A percentile compares a stretch with the other conserved stretches of the same genome.
Evolutionary conservation across 2,888 invertebrate genomes (phyloP).

Genomic region (Lordiphosa fenestrarum): DNA sequence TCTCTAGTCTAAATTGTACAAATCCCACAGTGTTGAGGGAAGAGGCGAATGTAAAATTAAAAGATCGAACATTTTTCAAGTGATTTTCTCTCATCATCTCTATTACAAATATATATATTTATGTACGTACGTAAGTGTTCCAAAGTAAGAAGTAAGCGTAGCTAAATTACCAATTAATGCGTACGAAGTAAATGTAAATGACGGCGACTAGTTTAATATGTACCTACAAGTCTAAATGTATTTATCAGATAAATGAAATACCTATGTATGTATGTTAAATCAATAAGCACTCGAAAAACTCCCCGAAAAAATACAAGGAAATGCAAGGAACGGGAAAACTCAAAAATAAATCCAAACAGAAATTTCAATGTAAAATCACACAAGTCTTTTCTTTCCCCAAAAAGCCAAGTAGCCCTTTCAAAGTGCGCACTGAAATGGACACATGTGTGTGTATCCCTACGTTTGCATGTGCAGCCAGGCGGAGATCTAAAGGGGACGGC

Average conservation of each 20-base stretch:
- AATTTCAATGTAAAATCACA: constrained; percentile 33
- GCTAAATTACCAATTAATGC: constrained; percentile 55
- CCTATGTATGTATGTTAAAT: constrained; percentile 22
- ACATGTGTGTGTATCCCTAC: constrained; percentile 39
- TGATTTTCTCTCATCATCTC: constrained; percentile 57
- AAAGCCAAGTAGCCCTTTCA: constrained; percentile 71
- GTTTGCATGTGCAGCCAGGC: constrained; percentile 74
- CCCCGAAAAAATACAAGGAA: constrained; percentile 25
- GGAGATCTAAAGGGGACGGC: constrained; percentile 69
- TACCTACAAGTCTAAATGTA: constrained; percentile 34
- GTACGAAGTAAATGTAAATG: constrained; percentile 33
- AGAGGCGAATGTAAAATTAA: constrained; percentile 4
- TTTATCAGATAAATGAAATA: constrained; percentile 34
- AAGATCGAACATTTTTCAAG: constrained; percentile 30
- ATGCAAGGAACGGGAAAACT: constrained; percentile 27
- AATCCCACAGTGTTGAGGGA: constrained; percentile 19
- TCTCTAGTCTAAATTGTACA: constrained; percentile 45
- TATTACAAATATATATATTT: constrained; percentile 22
- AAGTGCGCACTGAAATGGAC: constrained; percentile 73
- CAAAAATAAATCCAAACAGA: constrained; percentile 39
- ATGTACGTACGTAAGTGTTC: constrained; percentile 38
- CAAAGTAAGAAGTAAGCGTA: constrained; percentile 50
- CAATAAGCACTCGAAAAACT: constrained; percentile 25
- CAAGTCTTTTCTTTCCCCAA: constrained; percentile 6
- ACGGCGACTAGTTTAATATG: constrained; percentile 34